Conservation (phyloP, 2,888 invertebrate genomes). For the Polietes domitor region DNA sequence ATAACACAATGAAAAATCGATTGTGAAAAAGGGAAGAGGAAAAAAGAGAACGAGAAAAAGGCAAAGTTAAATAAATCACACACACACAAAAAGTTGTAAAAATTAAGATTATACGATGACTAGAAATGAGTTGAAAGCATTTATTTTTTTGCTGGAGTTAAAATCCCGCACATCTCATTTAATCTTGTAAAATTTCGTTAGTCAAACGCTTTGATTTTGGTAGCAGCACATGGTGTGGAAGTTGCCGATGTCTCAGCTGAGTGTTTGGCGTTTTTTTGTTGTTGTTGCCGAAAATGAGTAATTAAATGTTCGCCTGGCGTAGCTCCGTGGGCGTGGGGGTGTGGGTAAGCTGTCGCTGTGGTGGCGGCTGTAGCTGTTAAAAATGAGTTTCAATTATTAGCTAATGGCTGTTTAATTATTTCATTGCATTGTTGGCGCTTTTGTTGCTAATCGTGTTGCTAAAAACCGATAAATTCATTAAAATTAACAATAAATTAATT, state of each 20-base stretch:
- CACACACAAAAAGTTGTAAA: not conserved
- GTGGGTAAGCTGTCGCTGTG: too few relatives aligned
- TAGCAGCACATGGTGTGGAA: too few relatives aligned
- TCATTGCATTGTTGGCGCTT: not conserved
- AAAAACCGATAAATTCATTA: conserved; percentile 42
- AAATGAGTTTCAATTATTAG: conserved; percentile 15
- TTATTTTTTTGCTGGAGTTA: not conserved
- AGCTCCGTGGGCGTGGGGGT: not conserved
- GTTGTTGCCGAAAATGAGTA: conserved; percentile 23
- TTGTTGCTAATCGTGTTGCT: conserved; percentile 28
- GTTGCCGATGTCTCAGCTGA: too few relatives aligned
- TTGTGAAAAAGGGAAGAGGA: conserved; percentile 9
- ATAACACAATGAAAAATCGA: conserved; percentile 10
- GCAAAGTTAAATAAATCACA: not conserved
- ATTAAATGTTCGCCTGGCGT: conserved; percentile 44
- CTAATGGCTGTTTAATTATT: conserved; percentile 30
- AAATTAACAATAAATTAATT: conserved; percentile 23
- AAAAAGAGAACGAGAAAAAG: not conserved
- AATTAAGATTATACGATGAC: not conserved
- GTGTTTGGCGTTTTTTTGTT: not conserved
- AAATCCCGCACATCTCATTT: too few relatives aligned
- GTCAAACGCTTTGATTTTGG: not conserved
- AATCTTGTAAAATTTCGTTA: not conserved
- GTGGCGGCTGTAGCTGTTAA: not conserved
- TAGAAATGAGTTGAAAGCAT: not conserved